Evolutionary conservation across 1,140 invertebrate genomes (phyloP).

Genomic region (Drosophila ironensis): DNA sequence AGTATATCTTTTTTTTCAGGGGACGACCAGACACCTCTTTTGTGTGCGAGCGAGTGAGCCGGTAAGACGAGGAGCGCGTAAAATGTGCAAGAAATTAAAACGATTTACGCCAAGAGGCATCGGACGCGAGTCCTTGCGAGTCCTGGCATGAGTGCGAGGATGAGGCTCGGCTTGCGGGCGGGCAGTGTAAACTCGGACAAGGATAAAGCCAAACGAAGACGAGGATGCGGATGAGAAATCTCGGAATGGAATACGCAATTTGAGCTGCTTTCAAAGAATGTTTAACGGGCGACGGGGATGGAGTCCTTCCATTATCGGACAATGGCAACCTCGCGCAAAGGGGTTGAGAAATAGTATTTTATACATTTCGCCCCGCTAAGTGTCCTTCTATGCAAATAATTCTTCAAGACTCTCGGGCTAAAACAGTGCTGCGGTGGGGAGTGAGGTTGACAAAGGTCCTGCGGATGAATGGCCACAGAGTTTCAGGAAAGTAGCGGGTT

Average conservation of each 20-base stretch:
- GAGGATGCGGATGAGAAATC: conserved; percentile 19
- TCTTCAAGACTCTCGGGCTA: not conserved
- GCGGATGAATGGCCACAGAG: not conserved
- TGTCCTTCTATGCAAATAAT: conserved; percentile 34
- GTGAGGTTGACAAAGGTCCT: not conserved
- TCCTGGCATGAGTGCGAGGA: too few species aligned
- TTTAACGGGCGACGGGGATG: conserved; percentile 7
- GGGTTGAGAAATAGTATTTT: not conserved
- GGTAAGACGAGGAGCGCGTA: conserved; percentile 58
- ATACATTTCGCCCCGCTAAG: conserved; percentile 5
- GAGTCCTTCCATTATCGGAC: conserved; percentile 33
- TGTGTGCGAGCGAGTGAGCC: conserved; percentile 12
- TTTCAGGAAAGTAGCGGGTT: not conserved
- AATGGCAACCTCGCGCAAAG: conserved; percentile 4
- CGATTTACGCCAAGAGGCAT: conserved; percentile 55
- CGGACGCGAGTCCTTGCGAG: too few species aligned
- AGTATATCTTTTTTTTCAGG: conserved; percentile 14
- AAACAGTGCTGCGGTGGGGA: not conserved
- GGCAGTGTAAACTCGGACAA: conserved; percentile 16
- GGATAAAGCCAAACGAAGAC: conserved; percentile 4
- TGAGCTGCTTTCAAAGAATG: conserved; percentile 24
- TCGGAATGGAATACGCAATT: conserved; percentile 46
- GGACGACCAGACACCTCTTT: conserved; percentile 12
- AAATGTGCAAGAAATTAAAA: conserved; percentile 76
- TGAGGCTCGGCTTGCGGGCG: not conserved